Base-by-base conservation (phyloP, 2,888 invertebrate genomes). In the Diarsia dahlii region DNA sequence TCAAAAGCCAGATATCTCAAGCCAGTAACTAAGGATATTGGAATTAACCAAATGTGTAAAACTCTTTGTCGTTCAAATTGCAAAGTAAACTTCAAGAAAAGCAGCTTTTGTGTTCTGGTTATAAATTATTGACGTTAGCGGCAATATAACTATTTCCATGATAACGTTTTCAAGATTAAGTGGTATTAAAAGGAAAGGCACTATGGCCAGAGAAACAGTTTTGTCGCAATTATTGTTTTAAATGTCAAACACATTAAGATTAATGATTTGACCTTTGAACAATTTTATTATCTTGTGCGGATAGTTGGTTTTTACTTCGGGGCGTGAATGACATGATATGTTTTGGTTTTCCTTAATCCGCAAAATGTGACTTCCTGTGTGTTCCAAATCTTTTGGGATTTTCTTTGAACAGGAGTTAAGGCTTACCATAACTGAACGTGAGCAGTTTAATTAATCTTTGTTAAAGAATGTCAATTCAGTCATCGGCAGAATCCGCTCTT, bases 161-260 rank as follows among this genome's bases (percentile, higher is more conserved):
- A 68, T 64, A 15, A 45, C 20, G 10, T 50, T 77, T 23, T 1
- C 48, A 23, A 56, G 39, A 71, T 34, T 45, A 45, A 10, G 23
- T 34, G 3, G n/a, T 20, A 66, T 50, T 9, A 76, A 81, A 65
- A 34, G 8, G 76, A 81, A 81, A 69, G 76, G 52, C 8, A 58
- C 15, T 45, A 18, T 15, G 3, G 39, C 48, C 74, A 34, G 15
- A 50, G n/a, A 69, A 69, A 45, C 34, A 50, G 45, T 23, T 56
- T 56, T 76, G 39, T 45, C 48, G 60, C 39, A 76, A 34, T 76
- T 28, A 69, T 64, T 71, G 71, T 62, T 69, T 69, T 46, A 82
- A 80, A 80, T 81, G 79, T 4, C 82, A 76, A 62, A 69, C 20
- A 60, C 60, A 75, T 84, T 84, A 81, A 80, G 80, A 77, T 77